phyloP scores from a whole-genome alignment of 2,888 invertebrate species.

The Endomychus coccineus region DNA sequence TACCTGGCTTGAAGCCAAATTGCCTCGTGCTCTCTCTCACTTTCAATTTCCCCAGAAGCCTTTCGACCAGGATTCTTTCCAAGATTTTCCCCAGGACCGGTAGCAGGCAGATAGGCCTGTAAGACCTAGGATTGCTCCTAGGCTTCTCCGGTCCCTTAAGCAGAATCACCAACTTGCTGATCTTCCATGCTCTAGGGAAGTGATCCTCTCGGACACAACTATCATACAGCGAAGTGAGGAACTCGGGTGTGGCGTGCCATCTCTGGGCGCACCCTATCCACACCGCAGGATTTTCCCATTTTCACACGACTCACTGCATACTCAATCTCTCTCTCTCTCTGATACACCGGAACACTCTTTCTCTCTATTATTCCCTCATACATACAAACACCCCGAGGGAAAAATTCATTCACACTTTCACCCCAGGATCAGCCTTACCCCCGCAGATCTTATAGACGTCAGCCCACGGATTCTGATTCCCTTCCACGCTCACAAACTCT shows the following conservation, averaged over 20 bases:
- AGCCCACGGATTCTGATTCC: too few species aligned
- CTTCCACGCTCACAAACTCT: too few species aligned
- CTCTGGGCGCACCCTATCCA: constrained; percentile 12
- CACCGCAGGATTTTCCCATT: constrained; percentile 13
- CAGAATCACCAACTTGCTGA: constrained; percentile 1
- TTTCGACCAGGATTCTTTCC: constrained; percentile 11
- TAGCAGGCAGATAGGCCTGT: constrained; percentile 10
- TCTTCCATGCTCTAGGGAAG: constrained; percentile 8
- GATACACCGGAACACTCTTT: too few species aligned
- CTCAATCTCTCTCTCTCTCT: too few species aligned
- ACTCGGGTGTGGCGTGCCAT: constrained; percentile 1
- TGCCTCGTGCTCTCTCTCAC: constrained; percentile 6
- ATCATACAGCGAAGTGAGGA: constrained; percentile 8
- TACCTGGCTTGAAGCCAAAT: constrained; percentile 13
- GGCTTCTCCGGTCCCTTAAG: constrained; percentile 4
- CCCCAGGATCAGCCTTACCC: too few species aligned
- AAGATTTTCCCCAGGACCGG: constrained; percentile 13
- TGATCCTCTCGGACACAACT: not conserved
- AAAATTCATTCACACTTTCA: too few species aligned
- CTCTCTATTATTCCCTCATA: too few species aligned
- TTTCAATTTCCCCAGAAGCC: not conserved
- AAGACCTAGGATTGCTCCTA: not conserved
- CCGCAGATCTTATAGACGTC: too few species aligned
- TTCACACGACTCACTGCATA: too few species aligned
- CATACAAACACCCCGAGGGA: too few species aligned